Evolutionary conservation across 2,113 vertebrate genomes (phyloP).

Genomic region (Crotalus viridis): DNA sequence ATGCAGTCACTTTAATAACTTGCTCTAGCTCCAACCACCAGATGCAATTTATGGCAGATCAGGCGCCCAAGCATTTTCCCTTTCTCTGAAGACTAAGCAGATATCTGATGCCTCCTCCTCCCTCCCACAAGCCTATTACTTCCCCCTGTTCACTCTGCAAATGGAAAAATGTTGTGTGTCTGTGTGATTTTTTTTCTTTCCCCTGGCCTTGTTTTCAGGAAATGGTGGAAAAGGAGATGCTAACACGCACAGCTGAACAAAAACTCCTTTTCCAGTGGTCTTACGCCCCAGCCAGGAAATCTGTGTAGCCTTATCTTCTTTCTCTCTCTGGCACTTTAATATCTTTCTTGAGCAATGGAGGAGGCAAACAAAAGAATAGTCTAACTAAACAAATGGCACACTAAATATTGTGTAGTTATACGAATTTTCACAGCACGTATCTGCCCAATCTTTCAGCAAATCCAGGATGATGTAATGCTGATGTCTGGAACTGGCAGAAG

Average conservation of each 20-base stretch:
- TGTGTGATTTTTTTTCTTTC: slow-evolving; percentile 50
- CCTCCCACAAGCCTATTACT: slow-evolving; percentile 54
- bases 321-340: slow-evolving; percentile 10
- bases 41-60: slow-evolving; percentile 64
- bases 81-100: slow-evolving; percentile 65
- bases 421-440: slow-evolving; percentile 26
- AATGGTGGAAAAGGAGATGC: slow-evolving; percentile 60
- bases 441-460: slow-evolving; percentile 8
- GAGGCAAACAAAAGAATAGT: slow-evolving; percentile 5
- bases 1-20: slow-evolving; percentile 63
- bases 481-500: slow-evolving; percentile 7
- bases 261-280: slow-evolving; percentile 15
- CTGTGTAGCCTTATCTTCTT: neutral
- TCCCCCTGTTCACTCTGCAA: slow-evolving; percentile 59
- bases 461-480: neutral
- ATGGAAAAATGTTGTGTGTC: slow-evolving; percentile 63
- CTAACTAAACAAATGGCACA: neutral
- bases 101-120: slow-evolving; percentile 56
- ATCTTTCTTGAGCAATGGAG: neutral
- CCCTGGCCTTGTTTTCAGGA: slow-evolving; percentile 61
- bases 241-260: slow-evolving; percentile 18
- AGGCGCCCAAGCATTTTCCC: slow-evolving; percentile 62
- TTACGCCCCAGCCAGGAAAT: slow-evolving; percentile 20
- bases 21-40: slow-evolving; percentile 64
- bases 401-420: slow-evolving; percentile 26